Base-by-base conservation (phyloP, 1,140 invertebrate species). In the Mercenaria mercenaria region DNA sequence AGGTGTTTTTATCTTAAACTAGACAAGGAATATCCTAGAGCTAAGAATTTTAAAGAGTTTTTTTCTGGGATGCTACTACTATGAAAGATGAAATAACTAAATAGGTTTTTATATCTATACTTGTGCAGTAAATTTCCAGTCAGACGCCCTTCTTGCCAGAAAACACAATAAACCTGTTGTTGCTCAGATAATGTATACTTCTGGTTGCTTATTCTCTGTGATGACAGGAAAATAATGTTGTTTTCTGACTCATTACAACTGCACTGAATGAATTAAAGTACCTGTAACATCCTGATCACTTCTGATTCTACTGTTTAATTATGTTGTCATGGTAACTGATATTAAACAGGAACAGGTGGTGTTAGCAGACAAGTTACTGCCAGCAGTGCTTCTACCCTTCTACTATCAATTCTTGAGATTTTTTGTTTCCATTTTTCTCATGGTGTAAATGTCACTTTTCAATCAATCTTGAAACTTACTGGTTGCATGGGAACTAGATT, bases 301-400 rank as follows among this genome's bases (percentile, higher is more conserved):
- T 43, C 20, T 47, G 52, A 61, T 6, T 64, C 80, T 43, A 64
- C 37, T 82, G n/a, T 82, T 67, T 67, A 82, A 82, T 67, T 82
- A 67, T 82, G 80, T 82, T 82, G 50, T 37, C 80, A 82, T 82
- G 56, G 80, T 67, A 26, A 82, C 80, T 43, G 59, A 77, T 81
- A 41, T 37, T 41, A 82, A 82, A 64, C 56, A 82, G 52, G 37
- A 82, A 82, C 80, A 82, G 80, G 80, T 82, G 80, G 56, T 47
- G 37, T 47, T 50, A 23, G 41, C 76, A 79, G 41, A 79, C 76
- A 79, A 20, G 41, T 6, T 72, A 41, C 67, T 26, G 10, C 23
- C 6, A 72, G n/a, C 61, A 6, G 29, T 43, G n/a, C 11, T 76
- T 52, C 26, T 77, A n/a, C n/a, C n/a, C n/a, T n/a, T n/a, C n/a